Percentiles rank a stretch among this genome's conserved stretches.
Conservation (phyloP, 2,797 vertebrate genomes). For the Trematomus bernacchii region DNA sequence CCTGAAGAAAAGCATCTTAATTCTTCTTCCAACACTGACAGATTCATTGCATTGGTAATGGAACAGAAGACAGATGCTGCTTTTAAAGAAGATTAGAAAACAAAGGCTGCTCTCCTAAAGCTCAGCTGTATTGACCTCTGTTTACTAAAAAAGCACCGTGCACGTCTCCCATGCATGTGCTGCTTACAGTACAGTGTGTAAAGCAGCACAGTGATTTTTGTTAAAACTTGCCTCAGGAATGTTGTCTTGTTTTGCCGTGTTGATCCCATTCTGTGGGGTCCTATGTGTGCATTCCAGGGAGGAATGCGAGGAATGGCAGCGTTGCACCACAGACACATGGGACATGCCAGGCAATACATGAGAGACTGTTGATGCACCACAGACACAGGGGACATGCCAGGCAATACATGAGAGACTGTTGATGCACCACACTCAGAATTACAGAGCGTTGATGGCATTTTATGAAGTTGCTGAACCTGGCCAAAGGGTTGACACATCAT, state of each 20-base stretch:
- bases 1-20: no score
- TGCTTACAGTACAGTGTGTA: constrained; percentile 42
- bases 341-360: constrained; percentile 58
- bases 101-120: not conserved
- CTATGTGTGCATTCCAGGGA: constrained; percentile 59
- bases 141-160: not conserved
- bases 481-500: not conserved
- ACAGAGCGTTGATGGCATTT: constrained; percentile 55
- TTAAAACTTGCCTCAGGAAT: constrained; percentile 82
- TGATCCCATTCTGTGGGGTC: constrained; percentile 64
- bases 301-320: constrained; percentile 78
- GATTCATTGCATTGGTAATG: not conserved
- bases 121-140: constrained; percentile 5
- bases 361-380: constrained; percentile 64
- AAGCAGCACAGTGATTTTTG: constrained; percentile 45
- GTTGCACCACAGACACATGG: constrained; percentile 62
- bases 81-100: constrained; percentile 7
- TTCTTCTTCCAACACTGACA: not conserved
- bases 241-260: constrained; percentile 69
- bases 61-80: not conserved
- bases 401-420: constrained; percentile 65
- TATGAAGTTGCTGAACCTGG: constrained; percentile 17
- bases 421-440: constrained; percentile 50
- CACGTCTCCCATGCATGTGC: not conserved
- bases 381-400: constrained; percentile 52